Percentiles rank a stretch among this genome's conserved stretches.
These are phyloP conservation scores for Silurus lanzhouensis DNA, from an alignment of 2,797 vertebrate genomes.

Conservation along the genomic window DNA sequence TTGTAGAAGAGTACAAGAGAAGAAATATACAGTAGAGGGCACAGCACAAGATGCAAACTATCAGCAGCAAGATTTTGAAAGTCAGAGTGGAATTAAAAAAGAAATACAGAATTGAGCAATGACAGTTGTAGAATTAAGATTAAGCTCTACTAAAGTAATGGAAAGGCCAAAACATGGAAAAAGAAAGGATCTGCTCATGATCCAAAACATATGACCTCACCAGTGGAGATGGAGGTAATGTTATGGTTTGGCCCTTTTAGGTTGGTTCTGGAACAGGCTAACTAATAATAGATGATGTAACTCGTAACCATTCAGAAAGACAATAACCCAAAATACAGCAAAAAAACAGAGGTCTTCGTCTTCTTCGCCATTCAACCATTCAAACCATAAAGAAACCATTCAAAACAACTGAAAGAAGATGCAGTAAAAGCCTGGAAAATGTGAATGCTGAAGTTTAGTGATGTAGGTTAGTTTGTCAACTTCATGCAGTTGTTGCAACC, in stretches of 20 bases:
- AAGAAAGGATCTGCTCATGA: too few species aligned
- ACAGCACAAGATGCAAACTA: neutral
- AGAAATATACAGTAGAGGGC: neutral
- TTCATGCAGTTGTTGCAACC: neutral
- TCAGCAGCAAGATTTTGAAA: neutral
- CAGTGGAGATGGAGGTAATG: too few species aligned
- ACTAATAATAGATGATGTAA: neutral
- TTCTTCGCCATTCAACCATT: neutral
- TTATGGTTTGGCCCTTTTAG: too few species aligned
- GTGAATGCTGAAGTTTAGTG: neutral
- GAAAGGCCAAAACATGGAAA: neutral
- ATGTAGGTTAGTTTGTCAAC: neutral
- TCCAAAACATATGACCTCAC: too few species aligned
- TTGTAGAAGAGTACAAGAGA: neutral
- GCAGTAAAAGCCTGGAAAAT: neutral
- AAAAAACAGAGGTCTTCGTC: too few species aligned
- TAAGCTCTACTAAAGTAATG: neutral
- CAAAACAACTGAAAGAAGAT: neutral
- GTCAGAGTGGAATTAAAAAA: neutral
- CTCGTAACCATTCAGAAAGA: neutral
- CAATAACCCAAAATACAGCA: neutral
- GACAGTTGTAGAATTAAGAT: neutral
- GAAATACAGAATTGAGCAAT: neutral
- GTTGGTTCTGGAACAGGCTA: neutral
- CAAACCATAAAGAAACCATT: neutral